Evolutionary conservation across 2,797 vertebrate genomes (phyloP).

Genomic region (Anguilla megastoma): DNA sequence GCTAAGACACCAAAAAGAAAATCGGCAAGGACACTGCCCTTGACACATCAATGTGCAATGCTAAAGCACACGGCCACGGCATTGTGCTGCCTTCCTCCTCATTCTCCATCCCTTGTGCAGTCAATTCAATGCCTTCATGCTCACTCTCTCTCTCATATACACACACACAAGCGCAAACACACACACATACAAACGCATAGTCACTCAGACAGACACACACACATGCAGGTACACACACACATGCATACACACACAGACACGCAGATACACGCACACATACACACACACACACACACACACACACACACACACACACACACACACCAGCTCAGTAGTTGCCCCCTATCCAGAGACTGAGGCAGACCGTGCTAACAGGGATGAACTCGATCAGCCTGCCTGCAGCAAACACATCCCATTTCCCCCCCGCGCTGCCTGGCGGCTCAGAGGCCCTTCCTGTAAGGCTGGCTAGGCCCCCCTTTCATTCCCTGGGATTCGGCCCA

Average conservation of each 20-base stretch:
- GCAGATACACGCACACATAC: neutral
- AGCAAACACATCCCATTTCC: neutral
- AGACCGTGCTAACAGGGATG: neutral
- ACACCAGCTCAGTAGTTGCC: neutral
- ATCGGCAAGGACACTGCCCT: neutral
- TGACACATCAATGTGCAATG: neutral
- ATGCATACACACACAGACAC: neutral
- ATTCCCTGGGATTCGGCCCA: neutral
- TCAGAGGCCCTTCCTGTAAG: neutral
- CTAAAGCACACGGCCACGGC: neutral
- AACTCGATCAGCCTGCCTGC: neutral
- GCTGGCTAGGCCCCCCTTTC: neutral
- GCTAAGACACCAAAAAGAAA: neutral
- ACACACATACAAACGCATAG: too few species aligned
- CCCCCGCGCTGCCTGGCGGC: neutral
- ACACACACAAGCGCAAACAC: neutral
- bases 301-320: neutral
- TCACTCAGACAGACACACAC: neutral
- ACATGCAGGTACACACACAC: neutral
- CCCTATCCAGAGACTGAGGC: neutral
- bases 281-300: neutral
- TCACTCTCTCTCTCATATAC: neutral
- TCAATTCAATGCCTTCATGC: neutral
- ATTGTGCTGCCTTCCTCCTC: too few species aligned
- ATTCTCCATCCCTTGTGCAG: neutral